Evolutionary conservation across 2,888 invertebrate genomes (phyloP), one percentile per base, ranked within the genome.

Genomic region (Apotomis capreana): DNA sequence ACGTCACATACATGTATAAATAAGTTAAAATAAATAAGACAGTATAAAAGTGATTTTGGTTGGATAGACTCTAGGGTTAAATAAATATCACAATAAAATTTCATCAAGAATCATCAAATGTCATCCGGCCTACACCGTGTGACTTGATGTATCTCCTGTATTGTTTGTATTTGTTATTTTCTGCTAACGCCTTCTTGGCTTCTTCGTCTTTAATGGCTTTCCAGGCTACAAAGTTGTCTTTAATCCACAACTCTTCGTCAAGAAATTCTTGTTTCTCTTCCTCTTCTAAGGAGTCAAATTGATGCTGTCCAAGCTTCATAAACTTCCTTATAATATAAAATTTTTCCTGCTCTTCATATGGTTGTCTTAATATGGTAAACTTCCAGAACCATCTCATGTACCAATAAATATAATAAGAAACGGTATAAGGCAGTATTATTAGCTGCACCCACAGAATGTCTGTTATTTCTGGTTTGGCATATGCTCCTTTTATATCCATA

Each of bases 401-500:
- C 97, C 97, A 98, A 77, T 93, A 92, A 69, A 96, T 87, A 83
- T 96, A 97, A 78, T 93, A 92, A 3, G 92, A 85, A n/a, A 97
- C 79, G 1, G 96, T 96, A 81, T 96, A 96, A 0, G 98, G 98
- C 36, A 96, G 94, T 36, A 97, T 94, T 49, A 98, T 89, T 26
- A 98, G 83, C 88, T 98, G 97, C 65, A 98, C 92, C 96, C 97
- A 97, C 6, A 98, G 89, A 8, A 98, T 95, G 87, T 98, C 96
- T 64, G 91, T 84, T 26, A 97, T 86, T 67, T 95, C 95, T 0
- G 98, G 98, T 83, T 97, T 97, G 0, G 97, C 97, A 88, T 98
- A 98, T 0, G 97, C 97, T 15, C 98, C 98, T 84, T 97, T 96
- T 61, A 98, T 98, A 83, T 98, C 98, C 96, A 98, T 97, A 83